Base-by-base conservation (phyloP, 2,113 vertebrate genomes). In the Psettodes erumei region DNA sequence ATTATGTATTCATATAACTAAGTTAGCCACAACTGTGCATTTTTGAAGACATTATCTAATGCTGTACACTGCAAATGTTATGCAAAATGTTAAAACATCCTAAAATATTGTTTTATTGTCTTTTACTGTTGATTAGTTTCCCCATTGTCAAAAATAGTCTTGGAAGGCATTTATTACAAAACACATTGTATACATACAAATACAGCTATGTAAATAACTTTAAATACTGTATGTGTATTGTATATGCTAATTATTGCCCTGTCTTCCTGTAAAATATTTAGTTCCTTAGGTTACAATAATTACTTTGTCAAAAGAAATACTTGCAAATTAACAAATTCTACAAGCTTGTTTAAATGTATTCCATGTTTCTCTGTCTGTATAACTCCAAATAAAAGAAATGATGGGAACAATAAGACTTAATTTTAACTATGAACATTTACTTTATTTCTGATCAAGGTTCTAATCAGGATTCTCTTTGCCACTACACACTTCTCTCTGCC, bases 331-430 rank as follows among this genome's bases (percentile, higher is more conserved):
- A 64, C 7, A 28, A 5, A 47, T 37, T 15, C 32, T 18, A 19
- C 18, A 48, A 38, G 40, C 5, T 59, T 48, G 13, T 75, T 42
- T 56, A 59, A 58, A 50, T 51, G 15, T 45, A 2, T 16, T 32
- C 42, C 5, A 48, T 76, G 25, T 76, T 63, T 45, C 35, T 70
- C 32, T 59, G 18, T 61, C 38, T 12, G 18, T 78, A n/a, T 65
- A 65, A 65, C n/a, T 71, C 66, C 0, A 62, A 88, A 81, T 81
- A 85, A 82, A 75, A 15, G 4, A 79, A 60, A 62, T 59, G 3
- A 71, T n/a, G 33, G 6, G 48, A 50, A 53, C 3, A 47, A 55
- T 5, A 1, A 37, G 4, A 18, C 38, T 32, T 9, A 1, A 58
- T 43, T 28, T 68, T 3, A 45, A 18, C 10, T 38, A 25, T 55